Base-by-base conservation (phyloP, 2,888 invertebrate species). In the Drosophila merina region DNA sequence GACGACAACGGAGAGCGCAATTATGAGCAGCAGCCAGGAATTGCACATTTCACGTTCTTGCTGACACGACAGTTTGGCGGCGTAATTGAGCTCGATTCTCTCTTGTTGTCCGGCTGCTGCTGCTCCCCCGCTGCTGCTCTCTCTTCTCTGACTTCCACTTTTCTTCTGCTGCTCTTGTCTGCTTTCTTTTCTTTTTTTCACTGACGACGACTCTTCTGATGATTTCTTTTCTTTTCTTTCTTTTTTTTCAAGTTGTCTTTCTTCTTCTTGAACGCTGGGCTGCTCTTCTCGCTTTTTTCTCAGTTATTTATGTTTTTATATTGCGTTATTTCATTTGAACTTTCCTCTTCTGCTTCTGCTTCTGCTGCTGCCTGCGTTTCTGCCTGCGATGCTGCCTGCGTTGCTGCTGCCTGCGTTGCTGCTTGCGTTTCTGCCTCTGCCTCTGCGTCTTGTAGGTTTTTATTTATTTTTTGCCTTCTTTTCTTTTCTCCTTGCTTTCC, bases 41-140 rank as follows among this genome's bases (percentile, higher is more conserved):
- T 90, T 91, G 91, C 89, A 90, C 92, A 92, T 92, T 91, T 92
- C 92, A 91, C 91, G 90, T 90, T 88, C 79, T 83, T 88, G 84
- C 86, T 83, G 82, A 83, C 82, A 82, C 82, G 82, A 83, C 82
- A 83, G 82, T 85, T 83, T 83, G 86, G 86, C 82, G 82, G 82
- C 82, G 82, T 83, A 83, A 83, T 83, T 83, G 82, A 85, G 82
- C 82, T 83, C 82, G 73, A 82, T 83, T 84, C 88, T 76, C 73
- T 73, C 58, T 74, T 59, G 59, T 71, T 59, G 59, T 71, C 54
- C 69, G 62, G 60, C 69, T 58, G 12, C 30, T 58, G 12, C 30
- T 71, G 10, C 42, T 26, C 25, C 45, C 57, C 57, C 50, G 9
- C 47, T 62, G 20, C 20, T 20, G 6, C 6, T 14, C 8, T 14